A percentile compares a stretch with the other conserved stretches of the same genome.
Evolutionary conservation across 2,888 invertebrate genomes (phyloP).

Genomic region (Mactromeris polynyma): DNA sequence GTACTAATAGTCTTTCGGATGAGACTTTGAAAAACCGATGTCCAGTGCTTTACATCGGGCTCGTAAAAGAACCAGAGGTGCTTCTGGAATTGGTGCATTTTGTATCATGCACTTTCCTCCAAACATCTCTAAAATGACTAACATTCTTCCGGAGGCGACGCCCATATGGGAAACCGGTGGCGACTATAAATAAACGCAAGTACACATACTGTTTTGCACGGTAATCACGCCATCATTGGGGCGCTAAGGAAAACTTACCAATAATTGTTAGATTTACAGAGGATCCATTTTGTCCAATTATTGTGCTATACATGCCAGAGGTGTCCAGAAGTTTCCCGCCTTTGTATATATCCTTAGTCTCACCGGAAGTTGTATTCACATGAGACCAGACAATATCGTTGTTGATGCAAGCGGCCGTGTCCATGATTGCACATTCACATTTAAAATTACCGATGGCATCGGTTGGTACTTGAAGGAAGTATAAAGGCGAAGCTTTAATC

Average conservation of each 20-base stretch:
- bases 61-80: too few relatives aligned
- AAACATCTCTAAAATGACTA: too few relatives aligned
- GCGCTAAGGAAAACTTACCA: slow-evolving; percentile 24
- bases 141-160: too few relatives aligned
- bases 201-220: too few relatives aligned
- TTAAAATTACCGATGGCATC: slow-evolving; percentile 57
- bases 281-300: slow-evolving; percentile 22
- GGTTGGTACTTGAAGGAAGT: slow-evolving; percentile 54
- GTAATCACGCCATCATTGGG: too few relatives aligned
- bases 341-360: slow-evolving; percentile 35
- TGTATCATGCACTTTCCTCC: too few relatives aligned
- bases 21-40: too few relatives aligned
- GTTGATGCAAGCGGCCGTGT: slow-evolving; percentile 37
- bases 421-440: slow-evolving; percentile 48
- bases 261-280: slow-evolving; percentile 51
- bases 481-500: slow-evolving; percentile 50
- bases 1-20: too few relatives aligned
- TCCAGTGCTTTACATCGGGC: too few relatives aligned
- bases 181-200: too few relatives aligned
- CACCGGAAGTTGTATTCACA: slow-evolving; percentile 39
- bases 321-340: slow-evolving; percentile 33
- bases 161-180: too few relatives aligned
- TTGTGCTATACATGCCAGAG: slow-evolving; percentile 24
- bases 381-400: slow-evolving; percentile 55
- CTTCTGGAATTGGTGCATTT: too few relatives aligned